Percentiles rank a stretch among this genome's conserved stretches.
Evolutionary conservation across 2,797 vertebrate species (phyloP).

Genomic region (Melanotaenia trifasciata): DNA sequence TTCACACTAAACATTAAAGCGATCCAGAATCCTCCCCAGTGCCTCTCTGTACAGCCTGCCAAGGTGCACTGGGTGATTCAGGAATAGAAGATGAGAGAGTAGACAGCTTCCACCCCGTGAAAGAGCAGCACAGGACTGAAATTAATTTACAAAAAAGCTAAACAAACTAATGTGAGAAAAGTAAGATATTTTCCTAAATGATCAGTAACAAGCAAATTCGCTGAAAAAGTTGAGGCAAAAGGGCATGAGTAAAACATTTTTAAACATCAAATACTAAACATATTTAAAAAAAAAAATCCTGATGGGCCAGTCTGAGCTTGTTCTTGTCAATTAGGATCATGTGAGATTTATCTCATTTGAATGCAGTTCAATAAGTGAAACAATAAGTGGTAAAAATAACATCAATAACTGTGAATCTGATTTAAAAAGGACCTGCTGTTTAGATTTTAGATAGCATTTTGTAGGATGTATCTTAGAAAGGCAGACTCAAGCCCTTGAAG

Average conservation of each 20-base stretch:
- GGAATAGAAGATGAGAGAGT: conserved; percentile 36
- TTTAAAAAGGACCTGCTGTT: conserved; percentile 32
- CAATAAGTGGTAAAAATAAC: conserved; percentile 4
- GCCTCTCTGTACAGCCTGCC: conserved; percentile 28
- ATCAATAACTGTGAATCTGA: conserved; percentile 7
- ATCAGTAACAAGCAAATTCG: conserved; percentile 20
- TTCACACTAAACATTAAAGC: conserved; percentile 45
- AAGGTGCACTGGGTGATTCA: conserved; percentile 34
- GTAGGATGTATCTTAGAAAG: conserved; percentile 17
- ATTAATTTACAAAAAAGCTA: conserved; percentile 30
- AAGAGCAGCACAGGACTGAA: conserved; percentile 31
- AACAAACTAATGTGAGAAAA: conserved; percentile 24
- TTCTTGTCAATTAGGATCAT: conserved; percentile 48
- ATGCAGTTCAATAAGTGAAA: background rate
- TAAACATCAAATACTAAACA: conserved; percentile 3
- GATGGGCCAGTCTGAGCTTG: conserved; percentile 23
- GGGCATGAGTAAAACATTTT: background rate
- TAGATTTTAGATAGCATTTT: conserved; percentile 3
- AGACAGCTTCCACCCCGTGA: conserved; percentile 30
- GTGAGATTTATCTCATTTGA: conserved; percentile 32
- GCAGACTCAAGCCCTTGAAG: conserved; percentile 23
- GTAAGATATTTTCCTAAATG: conserved; percentile 11
- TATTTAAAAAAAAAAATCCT: conserved; percentile 12
- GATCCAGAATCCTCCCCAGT: conserved; percentile 31
- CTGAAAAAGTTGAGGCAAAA: conserved; percentile 5